Evolutionary conservation across 2,113 vertebrate species (phyloP), one percentile per base, ranked within the genome.

Genomic region (Pardalotus punctatus): DNA sequence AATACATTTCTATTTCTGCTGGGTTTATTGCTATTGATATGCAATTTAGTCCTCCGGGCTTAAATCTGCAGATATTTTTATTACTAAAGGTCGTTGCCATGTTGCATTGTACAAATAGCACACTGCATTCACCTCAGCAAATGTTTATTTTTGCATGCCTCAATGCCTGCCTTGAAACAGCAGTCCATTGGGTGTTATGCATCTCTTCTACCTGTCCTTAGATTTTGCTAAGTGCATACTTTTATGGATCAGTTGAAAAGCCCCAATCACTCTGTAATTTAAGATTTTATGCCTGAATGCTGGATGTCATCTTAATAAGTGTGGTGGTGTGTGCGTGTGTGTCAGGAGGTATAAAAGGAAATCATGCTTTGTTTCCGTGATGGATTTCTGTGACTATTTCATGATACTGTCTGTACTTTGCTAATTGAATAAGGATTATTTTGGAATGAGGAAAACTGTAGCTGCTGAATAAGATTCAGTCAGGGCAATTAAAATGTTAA

Each of bases 1-100:
- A 97, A 97, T 97, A 95, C 84, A 97, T 96, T 96, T 95, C 86
- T 94, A 88, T 95, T 97, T 97, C 94, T 96, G 45, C 88, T 77
- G 81, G 28, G 80, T 91, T 93, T 96, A 96, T 96, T 96, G 88
- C 88, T 90, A 97, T 96, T 97, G 97, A 97, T 96, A 97, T 94
- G 97, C 90, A 96, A 88, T 90, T 84, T 65, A 91, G 62, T 85
- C 94, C 92, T 96, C 70, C 86, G 81, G 88, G 95, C 81, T 97
- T 96, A 92, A 96, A 97, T 92, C 91, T 97, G 95, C 58, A 97
- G 97, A 79, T 97, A 85, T 94, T 94, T 95, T 96, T 95, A 96
- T 96, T 94, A 94, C 85, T 73, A 56, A 91, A 95, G 95, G 96
- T 97, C 45, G 43, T 81, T 95, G 91, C 88, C 50, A 24, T 69